Percentiles rank a stretch among this genome's conserved stretches.
Evolutionary conservation across 2,888 invertebrate genomes (phyloP).

Genomic region (Drosophila borborema): DNA sequence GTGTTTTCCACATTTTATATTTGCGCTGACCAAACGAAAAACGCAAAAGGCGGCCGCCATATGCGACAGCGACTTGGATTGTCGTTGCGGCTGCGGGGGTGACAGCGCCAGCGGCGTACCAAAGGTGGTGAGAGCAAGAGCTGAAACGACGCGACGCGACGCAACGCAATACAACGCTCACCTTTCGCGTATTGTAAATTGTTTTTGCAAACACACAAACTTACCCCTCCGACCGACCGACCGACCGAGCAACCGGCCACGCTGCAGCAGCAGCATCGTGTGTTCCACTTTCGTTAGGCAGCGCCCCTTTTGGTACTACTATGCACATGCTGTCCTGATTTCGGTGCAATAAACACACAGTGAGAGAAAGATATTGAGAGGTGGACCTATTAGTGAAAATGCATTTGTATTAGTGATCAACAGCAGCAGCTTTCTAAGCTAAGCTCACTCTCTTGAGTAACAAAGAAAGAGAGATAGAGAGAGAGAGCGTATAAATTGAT

Average conservation of each 20-base stretch:
- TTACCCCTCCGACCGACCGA: conserved; percentile 19
- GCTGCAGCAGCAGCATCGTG: conserved; percentile 43
- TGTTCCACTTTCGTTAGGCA: conserved; percentile 71
- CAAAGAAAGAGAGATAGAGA: conserved; percentile 7
- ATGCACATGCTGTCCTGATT: conserved; percentile 67
- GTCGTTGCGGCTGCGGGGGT: conserved; percentile 60
- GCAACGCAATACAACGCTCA: conserved; percentile 27
- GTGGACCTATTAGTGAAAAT: conserved; percentile 33
- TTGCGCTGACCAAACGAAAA: conserved; percentile 62
- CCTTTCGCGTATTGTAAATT: conserved; percentile 75
- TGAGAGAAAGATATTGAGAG: conserved; percentile 20
- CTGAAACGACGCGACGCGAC: conserved; percentile 49
- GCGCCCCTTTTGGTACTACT: conserved; percentile 51
- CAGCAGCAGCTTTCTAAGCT: conserved; percentile 23
- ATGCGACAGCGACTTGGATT: conserved; percentile 46
- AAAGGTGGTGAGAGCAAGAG: conserved; percentile 58
- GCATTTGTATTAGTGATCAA: conserved; percentile 31
- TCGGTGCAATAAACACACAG: conserved; percentile 38
- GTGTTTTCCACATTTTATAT: conserved; percentile 48
- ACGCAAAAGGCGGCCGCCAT: conserved; percentile 69
- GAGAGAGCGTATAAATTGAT: conserved; percentile 10
- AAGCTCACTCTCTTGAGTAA: conserved; percentile 11
- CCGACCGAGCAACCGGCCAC: conserved; percentile 12
- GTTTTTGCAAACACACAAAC: conserved; percentile 68
- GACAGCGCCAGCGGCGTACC: conserved; percentile 49